Evolutionary conservation across 2,797 vertebrate genomes (phyloP).

Genomic region (Scarus forsteni): DNA sequence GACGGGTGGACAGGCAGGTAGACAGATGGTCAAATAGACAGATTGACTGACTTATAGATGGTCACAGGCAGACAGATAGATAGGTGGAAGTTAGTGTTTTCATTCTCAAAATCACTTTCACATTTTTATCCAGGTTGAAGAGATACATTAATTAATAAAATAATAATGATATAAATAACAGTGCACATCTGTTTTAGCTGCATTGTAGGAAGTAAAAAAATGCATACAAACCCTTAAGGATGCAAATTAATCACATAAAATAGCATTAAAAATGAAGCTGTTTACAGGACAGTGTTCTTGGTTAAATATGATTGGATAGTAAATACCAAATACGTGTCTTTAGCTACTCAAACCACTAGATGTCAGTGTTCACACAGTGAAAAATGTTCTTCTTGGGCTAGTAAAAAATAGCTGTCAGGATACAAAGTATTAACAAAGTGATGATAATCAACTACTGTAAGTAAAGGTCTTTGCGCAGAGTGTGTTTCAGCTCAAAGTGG

Average conservation of each 20-base stretch:
- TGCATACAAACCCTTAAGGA: background rate
- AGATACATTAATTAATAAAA: no score
- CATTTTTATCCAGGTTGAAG: no score
- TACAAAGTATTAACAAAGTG: background rate
- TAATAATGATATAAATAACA: no score
- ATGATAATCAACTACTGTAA: constrained; percentile 59
- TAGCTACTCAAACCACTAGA: constrained; percentile 37
- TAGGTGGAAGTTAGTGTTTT: no score
- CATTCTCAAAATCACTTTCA: no score
- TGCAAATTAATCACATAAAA: background rate
- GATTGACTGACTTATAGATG: no score
- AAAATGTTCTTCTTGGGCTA: constrained; percentile 9
- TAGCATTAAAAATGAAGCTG: background rate
- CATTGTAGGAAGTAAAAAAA: constrained; percentile 2
- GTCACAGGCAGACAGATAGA: no score
- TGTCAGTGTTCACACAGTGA: constrained; percentile 38
- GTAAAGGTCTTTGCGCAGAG: constrained; percentile 88
- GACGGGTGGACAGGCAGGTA: no score
- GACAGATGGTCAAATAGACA: no score
- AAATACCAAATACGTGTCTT: background rate
- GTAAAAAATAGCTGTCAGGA: no score
- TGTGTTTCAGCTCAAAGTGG: constrained; percentile 86
- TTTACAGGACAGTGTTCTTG: background rate
- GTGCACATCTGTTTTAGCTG: background rate
- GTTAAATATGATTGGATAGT: background rate